Evolutionary conservation across 2,797 vertebrate genomes (phyloP).

Genomic region (Tarsius wallacei): DNA sequence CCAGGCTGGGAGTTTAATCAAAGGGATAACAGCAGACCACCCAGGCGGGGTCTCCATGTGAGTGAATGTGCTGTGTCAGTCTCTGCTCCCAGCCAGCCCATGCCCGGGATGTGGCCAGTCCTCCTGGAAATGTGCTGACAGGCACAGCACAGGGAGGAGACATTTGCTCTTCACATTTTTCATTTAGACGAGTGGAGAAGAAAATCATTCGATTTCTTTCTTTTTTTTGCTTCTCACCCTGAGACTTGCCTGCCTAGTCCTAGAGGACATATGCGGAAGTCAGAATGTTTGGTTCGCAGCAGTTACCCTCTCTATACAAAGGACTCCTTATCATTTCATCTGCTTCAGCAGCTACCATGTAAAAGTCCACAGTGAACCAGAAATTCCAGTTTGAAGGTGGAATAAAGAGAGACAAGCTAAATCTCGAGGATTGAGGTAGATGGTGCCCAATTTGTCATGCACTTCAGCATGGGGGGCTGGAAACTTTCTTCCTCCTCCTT

Average conservation of each 20-base stretch:
- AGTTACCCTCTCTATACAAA: not conserved
- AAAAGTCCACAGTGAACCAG: not conserved
- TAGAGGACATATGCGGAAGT: not conserved
- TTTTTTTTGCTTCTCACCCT: not conserved
- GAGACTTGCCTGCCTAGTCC: not conserved
- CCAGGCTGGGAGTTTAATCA: constrained; percentile 87
- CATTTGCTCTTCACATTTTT: constrained; percentile 73
- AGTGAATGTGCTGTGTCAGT: constrained; percentile 75
- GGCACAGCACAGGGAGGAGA: constrained; percentile 68
- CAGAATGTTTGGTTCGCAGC: not conserved
- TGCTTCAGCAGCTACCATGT: not conserved
- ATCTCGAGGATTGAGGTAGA: not conserved
- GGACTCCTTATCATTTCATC: not conserved
- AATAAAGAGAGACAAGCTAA: not conserved
- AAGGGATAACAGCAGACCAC: constrained; percentile 95
- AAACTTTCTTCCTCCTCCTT: not conserved
- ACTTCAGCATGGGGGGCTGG: not conserved
- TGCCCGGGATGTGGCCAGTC: constrained; percentile 81
- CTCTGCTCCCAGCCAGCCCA: constrained; percentile 79
- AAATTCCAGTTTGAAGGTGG: not conserved
- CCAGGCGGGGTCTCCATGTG: constrained; percentile 89
- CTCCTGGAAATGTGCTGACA: constrained; percentile 84
- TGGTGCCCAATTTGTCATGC: not conserved
- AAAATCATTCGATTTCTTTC: constrained; percentile 62
- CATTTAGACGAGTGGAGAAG: constrained; percentile 76